Evolutionary conservation across 2,888 invertebrate species (phyloP), one percentile per base, ranked within the genome.

Genomic region (Caenorhabditis sinica): DNA sequence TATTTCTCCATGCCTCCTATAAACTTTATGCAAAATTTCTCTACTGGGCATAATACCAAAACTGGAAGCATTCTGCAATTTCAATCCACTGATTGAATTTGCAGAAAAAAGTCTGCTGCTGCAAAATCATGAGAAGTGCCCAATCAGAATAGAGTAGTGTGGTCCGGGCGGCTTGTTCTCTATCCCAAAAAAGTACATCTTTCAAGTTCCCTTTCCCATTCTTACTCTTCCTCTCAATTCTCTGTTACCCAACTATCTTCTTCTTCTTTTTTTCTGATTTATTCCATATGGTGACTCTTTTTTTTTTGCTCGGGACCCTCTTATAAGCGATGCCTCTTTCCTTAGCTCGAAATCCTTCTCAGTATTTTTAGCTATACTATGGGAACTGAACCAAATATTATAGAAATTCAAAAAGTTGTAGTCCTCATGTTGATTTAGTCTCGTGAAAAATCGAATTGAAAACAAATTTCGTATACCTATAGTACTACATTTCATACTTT

Each of bases 191-290:
- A 61, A 73, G 61, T 73, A 33, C 73, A 49, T 60, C 36, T 61
- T 63, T 51, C 43, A 20, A 45, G 28, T 61, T 11, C 58, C 43
- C 40, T 58, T 13, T 23, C n/a, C 25, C 30, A 17, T 23, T 56
- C 36, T 25, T 33, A 20, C 25, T 53, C 28, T 33, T 69, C 49
- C 45, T 66, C 66, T 33, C 45, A n/a, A 23, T 20, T 20, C 49
- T 43, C n/a, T 28, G n/a, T n/a, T n/a, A 25, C n/a, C 45, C 51
- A 53, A 49, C 53, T 30, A 60, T 56, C 45, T 43, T 43, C 33
- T 51, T 53, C 53, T 65, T 36, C 65, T 61, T 43, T 74, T 61
- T 40, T 49, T 36, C 53, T 75, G 75, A 75, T 75, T 75, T 75
- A 75, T 75, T 75, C 40, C 58, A 45, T 63, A 33, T 51, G 66